These are phyloP conservation scores for Mustela erminea DNA, from an alignment of 2,797 vertebrate species.

Conservation along the genomic window DNA sequence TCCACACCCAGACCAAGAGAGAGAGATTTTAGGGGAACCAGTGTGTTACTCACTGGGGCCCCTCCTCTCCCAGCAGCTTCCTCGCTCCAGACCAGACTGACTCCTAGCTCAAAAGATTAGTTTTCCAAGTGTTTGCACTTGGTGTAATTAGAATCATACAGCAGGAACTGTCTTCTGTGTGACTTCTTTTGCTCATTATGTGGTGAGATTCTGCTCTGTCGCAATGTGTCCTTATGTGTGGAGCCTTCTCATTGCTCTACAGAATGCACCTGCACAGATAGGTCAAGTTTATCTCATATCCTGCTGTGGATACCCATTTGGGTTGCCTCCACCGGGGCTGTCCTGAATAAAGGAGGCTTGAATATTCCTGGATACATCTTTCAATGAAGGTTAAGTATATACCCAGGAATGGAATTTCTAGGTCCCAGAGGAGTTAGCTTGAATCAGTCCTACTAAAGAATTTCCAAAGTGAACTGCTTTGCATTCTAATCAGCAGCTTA, in stretches of 20 bases:
- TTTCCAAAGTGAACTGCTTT: neutral
- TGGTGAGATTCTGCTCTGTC: neutral
- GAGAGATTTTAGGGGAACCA: neutral
- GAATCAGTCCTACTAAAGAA: neutral
- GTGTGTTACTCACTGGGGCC: rapidly evolving
- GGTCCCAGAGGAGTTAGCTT: neutral
- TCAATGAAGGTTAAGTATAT: neutral
- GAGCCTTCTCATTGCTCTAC: neutral
- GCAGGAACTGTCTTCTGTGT: neutral
- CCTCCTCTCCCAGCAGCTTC: rapidly evolving
- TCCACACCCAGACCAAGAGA: neutral
- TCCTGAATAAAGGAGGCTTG: neutral
- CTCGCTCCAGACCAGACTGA: neutral
- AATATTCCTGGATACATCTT: neutral
- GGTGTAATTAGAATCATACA: neutral
- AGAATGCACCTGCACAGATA: too few species aligned
- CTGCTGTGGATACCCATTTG: neutral
- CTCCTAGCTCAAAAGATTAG: neutral
- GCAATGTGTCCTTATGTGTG: neutral
- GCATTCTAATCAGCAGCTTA: neutral
- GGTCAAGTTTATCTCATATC: neutral
- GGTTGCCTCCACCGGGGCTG: neutral
- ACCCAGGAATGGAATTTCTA: neutral
- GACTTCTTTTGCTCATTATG: neutral
- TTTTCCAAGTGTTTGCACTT: neutral